phyloP scores from a whole-genome alignment of 2,888 invertebrate genomes.

The Aleiodes leptofemur region DNA sequence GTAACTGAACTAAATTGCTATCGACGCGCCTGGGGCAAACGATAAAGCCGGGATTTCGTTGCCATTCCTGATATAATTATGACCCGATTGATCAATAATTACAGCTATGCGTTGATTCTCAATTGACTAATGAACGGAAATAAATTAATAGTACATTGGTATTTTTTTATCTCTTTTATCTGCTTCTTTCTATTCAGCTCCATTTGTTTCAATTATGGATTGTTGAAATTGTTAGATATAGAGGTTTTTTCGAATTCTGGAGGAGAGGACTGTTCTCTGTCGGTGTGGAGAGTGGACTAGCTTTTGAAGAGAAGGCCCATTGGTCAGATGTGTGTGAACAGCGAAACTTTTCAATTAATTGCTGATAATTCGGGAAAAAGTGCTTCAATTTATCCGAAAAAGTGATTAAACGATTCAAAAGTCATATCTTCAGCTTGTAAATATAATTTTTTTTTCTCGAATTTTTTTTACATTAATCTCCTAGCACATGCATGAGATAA shows the following conservation, averaged over 20 bases:
- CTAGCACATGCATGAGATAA: too few species aligned
- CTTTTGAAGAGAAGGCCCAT: not conserved
- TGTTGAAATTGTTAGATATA: not conserved
- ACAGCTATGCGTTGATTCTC: slow-evolving; percentile 30
- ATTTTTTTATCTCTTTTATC: not conserved
- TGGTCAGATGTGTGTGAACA: too few species aligned
- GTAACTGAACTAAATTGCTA: slow-evolving; percentile 44
- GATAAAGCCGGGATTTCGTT: slow-evolving; percentile 31
- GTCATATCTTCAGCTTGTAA: too few species aligned
- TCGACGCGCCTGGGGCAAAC: slow-evolving; percentile 31
- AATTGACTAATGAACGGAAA: slow-evolving; percentile 15
- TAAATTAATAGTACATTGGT: slow-evolving; percentile 19
- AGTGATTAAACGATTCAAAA: too few species aligned
- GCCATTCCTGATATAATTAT: slow-evolving; percentile 29
- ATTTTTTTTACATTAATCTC: too few species aligned
- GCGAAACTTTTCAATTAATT: too few species aligned
- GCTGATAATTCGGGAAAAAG: too few species aligned
- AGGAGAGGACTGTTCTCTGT: too few species aligned
- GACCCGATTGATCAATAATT: slow-evolving; percentile 30
- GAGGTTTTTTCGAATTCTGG: not conserved
- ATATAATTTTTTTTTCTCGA: too few species aligned
- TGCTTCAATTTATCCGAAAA: too few species aligned
- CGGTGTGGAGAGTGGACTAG: not conserved
- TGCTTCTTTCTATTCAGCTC: not conserved
- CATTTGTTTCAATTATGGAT: slow-evolving; percentile 8